Conservation (phyloP, 2,888 invertebrate species). For the Minunthozetes semirufus region DNA sequence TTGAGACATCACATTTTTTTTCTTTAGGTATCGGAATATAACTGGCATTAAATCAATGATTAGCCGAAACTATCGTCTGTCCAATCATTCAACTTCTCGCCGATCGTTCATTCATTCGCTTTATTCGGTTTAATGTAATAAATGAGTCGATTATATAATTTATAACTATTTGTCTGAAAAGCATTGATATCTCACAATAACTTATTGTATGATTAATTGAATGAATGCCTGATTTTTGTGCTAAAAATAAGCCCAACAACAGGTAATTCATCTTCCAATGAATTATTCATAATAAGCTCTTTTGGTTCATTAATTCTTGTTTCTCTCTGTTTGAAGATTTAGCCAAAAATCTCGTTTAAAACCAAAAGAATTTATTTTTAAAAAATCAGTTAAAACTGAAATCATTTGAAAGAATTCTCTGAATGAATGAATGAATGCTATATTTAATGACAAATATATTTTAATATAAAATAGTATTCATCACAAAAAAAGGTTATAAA, state of each 20-base stretch:
- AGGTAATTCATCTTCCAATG: background rate
- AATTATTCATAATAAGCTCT: background rate
- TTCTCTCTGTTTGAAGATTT: background rate
- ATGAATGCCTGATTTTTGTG: background rate
- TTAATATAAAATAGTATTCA: too few relatives aligned
- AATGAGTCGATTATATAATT: background rate
- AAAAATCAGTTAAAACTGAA: background rate
- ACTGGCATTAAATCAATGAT: background rate
- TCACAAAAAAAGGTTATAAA: background rate
- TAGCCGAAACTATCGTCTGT: background rate
- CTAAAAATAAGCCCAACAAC: background rate
- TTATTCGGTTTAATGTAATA: background rate
- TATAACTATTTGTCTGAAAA: background rate
- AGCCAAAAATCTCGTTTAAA: background rate
- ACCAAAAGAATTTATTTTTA: background rate
- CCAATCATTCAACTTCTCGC: background rate
- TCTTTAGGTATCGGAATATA: background rate
- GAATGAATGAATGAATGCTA: background rate
- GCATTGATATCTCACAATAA: background rate
- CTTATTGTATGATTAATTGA: slow-evolving; percentile 8
- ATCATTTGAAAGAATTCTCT: background rate
- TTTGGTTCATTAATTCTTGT: background rate
- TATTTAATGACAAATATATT: too few relatives aligned
- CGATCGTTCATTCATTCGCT: background rate
- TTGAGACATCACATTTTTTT: background rate